Conservation (phyloP, 2,113 vertebrate genomes). For the Amphiprion percula region DNA sequence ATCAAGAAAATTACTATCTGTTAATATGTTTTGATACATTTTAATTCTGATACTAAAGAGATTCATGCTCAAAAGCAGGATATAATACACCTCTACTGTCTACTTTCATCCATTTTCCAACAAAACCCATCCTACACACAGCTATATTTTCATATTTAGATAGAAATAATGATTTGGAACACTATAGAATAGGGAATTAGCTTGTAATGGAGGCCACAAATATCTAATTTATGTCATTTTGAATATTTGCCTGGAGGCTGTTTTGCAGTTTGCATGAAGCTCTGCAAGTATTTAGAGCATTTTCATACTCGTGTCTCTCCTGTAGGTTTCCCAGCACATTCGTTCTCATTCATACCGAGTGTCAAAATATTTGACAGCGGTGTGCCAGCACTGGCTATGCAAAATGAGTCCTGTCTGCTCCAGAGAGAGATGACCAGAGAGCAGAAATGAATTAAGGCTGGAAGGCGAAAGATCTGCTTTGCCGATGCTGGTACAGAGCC, state of each 20-base stretch:
- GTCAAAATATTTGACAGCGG: slow-evolving; percentile 45
- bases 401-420: slow-evolving; percentile 47
- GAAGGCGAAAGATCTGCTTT: slow-evolving; percentile 60
- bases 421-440: slow-evolving; percentile 54
- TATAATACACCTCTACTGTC: too few species aligned
- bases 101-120: too few species aligned
- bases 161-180: too few species aligned
- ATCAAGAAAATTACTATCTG: background rate
- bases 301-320: background rate
- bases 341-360: slow-evolving; percentile 24
- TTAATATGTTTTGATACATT: background rate
- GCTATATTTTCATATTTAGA: too few species aligned
- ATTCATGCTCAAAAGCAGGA: too few species aligned
- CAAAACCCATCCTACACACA: too few species aligned
- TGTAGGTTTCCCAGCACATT: slow-evolving; percentile 4
- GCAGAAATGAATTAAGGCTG: slow-evolving; percentile 60
- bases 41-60: too few species aligned
- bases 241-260: background rate
- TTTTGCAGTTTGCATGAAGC: slow-evolving; percentile 9
- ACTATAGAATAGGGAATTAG: background rate
- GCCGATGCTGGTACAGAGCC: slow-evolving; percentile 71
- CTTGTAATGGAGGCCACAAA: background rate
- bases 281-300: background rate
- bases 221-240: background rate
- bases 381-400: slow-evolving; percentile 33